Conservation (phyloP, 37 sponge, comb jelly and placozoan species). For the Axinella damicornis region DNA sequence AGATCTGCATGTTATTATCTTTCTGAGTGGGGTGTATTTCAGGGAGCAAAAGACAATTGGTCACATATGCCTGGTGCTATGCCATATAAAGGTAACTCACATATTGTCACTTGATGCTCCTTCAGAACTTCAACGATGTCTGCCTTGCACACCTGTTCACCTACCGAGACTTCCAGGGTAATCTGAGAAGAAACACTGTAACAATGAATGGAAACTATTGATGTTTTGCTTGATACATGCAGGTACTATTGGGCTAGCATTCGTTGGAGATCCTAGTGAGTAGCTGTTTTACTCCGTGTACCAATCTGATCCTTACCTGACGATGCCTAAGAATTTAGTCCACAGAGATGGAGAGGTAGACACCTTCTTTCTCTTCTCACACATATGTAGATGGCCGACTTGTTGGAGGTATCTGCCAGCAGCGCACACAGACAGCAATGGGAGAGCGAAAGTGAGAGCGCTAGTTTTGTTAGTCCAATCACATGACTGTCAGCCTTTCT, state of each 20-base stretch:
- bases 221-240: neutral
- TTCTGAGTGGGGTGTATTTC: too few species aligned
- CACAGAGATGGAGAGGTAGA: too few species aligned
- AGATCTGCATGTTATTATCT: too few species aligned
- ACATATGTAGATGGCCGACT: conserved; percentile 44
- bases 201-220: neutral
- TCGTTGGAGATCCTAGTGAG: conserved; percentile 68
- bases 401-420: conserved; percentile 62
- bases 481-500: too few species aligned
- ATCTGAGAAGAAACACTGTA: neutral
- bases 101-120: neutral
- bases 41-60: too few species aligned
- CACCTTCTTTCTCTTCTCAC: too few species aligned
- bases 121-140: conserved; percentile 60
- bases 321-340: too few species aligned
- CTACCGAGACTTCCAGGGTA: conserved; percentile 68
- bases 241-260: conserved; percentile 72
- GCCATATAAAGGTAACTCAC: too few species aligned
- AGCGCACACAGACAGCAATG: conserved; percentile 23
- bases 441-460: conserved; percentile 47
- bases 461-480: neutral
- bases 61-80: too few species aligned
- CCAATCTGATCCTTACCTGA: too few species aligned
- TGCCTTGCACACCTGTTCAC: conserved; percentile 75
- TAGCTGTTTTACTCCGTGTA: neutral